These are phyloP conservation scores for Brassicogethes aeneus DNA, from an alignment of 2,888 invertebrate genomes.

Conservation along the genomic window DNA sequence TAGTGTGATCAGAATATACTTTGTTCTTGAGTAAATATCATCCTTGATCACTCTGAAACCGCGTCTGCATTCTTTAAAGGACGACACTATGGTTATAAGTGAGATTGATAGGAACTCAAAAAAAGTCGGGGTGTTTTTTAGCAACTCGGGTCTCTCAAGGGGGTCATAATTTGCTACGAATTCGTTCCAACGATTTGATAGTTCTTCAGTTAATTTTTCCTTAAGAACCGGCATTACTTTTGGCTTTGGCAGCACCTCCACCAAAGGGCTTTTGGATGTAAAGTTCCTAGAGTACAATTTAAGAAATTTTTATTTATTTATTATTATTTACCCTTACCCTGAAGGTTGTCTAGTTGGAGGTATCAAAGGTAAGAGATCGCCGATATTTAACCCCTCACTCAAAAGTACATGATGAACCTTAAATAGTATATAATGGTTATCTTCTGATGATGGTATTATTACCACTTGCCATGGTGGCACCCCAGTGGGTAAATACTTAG, in stretches of 20 bases:
- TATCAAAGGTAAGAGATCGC: conserved; percentile 62
- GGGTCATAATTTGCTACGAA: conserved; percentile 73
- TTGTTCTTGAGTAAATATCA: conserved; percentile 41
- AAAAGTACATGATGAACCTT: conserved; percentile 69
- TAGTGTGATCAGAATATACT: conserved; percentile 38
- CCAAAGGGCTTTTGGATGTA: conserved; percentile 40
- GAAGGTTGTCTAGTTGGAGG: conserved; percentile 29
- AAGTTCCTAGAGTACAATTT: conserved; percentile 20
- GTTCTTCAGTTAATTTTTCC: conserved; percentile 56
- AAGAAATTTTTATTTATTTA: conserved; percentile 3
- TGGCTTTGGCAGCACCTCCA: conserved; percentile 50
- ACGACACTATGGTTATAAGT: conserved; percentile 56
- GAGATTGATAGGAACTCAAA: conserved; percentile 54
- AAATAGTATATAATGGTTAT: conserved; percentile 58
- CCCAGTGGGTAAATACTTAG: conserved; percentile 64
- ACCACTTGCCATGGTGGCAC: conserved; percentile 76
- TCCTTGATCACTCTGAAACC: conserved; percentile 41
- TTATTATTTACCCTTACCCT: conserved; percentile 22
- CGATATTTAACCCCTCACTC: conserved; percentile 64
- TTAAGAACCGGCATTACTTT: conserved; percentile 57
- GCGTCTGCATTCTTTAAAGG: conserved; percentile 53
- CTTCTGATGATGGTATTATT: conserved; percentile 55
- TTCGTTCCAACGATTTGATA: conserved; percentile 72
- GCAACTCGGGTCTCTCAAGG: conserved; percentile 57
- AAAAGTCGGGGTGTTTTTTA: conserved; percentile 51